These are phyloP conservation scores for Chloroclysta siterata DNA, from an alignment of 2,888 invertebrate genomes.

Conservation along the genomic window DNA sequence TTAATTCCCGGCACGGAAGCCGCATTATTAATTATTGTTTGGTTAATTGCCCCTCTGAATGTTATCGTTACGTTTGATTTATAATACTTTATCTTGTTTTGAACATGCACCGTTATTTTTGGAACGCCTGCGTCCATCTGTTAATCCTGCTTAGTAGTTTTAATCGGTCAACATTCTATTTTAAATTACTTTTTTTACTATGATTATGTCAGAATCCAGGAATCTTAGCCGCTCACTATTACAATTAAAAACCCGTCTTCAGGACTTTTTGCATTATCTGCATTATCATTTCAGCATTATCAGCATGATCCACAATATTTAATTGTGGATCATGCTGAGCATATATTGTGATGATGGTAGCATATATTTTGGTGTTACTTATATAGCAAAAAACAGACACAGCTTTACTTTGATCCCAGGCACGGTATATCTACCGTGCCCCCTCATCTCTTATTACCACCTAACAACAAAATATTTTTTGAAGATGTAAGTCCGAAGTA, in stretches of 20 bases:
- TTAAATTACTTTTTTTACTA: neutral
- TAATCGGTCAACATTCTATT: slow-evolving; percentile 7
- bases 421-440: no score
- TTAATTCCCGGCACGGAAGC: slow-evolving; percentile 41
- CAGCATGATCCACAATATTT: no score
- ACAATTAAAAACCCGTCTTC: neutral
- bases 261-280: neutral
- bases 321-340: no score
- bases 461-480: no score
- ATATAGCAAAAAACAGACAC: no score
- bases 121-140: slow-evolving; percentile 9
- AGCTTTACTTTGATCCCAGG: no score
- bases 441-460: no score
- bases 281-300: no score
- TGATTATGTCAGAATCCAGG: neutral
- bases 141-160: slow-evolving; percentile 5
- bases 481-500: no score
- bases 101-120: slow-evolving; percentile 34
- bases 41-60: slow-evolving; percentile 50
- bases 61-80: slow-evolving; percentile 42
- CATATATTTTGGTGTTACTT: no score
- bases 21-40: slow-evolving; percentile 44
- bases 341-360: no score
- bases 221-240: neutral
- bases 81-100: slow-evolving; percentile 30